These are phyloP conservation scores for Halcyon malimbica DNA, from an alignment of 2,113 vertebrate genomes.

Conservation along the genomic window DNA sequence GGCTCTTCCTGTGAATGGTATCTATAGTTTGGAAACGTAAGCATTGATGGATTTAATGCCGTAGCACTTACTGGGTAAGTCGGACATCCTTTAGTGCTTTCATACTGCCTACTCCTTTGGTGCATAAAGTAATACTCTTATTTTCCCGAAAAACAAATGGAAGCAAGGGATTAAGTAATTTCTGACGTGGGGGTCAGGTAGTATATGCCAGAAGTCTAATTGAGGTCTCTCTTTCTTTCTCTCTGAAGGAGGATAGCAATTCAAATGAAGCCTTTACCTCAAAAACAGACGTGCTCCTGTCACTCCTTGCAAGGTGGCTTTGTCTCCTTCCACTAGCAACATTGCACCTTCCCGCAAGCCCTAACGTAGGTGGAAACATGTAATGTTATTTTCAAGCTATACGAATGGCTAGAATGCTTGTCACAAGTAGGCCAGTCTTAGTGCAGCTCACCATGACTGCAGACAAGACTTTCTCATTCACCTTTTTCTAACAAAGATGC, in stretches of 20 bases:
- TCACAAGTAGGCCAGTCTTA: background rate
- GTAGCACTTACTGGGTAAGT: background rate
- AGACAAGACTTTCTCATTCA: background rate
- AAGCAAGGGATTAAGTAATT: background rate
- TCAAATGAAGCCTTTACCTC: slow-evolving; percentile 72
- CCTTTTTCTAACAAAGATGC: background rate
- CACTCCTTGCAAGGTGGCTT: slow-evolving; percentile 81
- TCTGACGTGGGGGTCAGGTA: background rate
- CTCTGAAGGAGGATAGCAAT: background rate
- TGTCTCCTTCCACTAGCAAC: slow-evolving; percentile 86
- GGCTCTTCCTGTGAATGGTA: background rate
- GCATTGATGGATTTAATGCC: background rate
- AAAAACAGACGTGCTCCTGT: slow-evolving; percentile 83
- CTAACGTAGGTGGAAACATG: slow-evolving; percentile 52
- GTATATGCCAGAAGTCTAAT: background rate
- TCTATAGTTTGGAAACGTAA: background rate
- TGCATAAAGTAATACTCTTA: background rate
- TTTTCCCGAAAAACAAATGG: background rate
- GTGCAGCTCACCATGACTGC: background rate
- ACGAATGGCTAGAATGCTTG: background rate
- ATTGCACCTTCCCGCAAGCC: slow-evolving; percentile 85
- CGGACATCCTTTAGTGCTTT: background rate
- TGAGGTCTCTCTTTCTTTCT: background rate
- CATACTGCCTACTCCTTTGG: background rate
- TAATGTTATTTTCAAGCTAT: background rate